Evolutionary conservation across 2,797 vertebrate species (phyloP), one percentile per base, ranked within the genome.

Genomic region (Kryptolebias ocellatus): DNA sequence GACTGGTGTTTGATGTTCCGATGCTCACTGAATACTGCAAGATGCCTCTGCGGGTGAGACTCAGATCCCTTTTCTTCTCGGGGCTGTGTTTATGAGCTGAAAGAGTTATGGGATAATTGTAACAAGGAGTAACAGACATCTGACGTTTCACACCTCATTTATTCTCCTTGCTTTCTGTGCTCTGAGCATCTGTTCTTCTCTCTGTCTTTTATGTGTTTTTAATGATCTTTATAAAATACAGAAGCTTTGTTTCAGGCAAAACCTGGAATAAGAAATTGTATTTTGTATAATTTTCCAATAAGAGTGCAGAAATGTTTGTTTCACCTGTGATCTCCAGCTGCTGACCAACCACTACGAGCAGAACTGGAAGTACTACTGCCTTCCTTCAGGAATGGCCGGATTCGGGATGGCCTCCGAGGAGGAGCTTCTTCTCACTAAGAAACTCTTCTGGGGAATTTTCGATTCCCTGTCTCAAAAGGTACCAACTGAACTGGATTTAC

Each of bases 311-410:
- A 14, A 42, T 37, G 18, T 56, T 10, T 4, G 20, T 31, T 16
- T 2, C 62, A 0, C 84, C 1, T 71, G 18, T 70, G 10, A 52
- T 72, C 60, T 83, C 31, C 82, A 99, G 98, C 95, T 99, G 73
- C 90, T 99, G 90, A 96, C 95, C 54, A 96, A 95, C 85, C 98
- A 99, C 89, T 99, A 97, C 47, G 97, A 98, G 73, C 97, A 96
- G 88, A 96, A 95, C 90, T 99, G 98, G 98, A 99, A 98, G 90
- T 99, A 99, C 79, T 99, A 99, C 87, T 99, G 98, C 74, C 94
- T 99, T 52, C 97, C 97, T 8, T 95, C 95, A 44, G 96, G 96
- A 76, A 95, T 96, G 81, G 95, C 95, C 42, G 93, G 91, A 91
- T 97, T 93, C 11, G 98, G 98, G 64, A 94, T 92, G 17, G 97